These are phyloP conservation scores for Mormyrus iriodes DNA, from an alignment of 2,113 vertebrate genomes.

Conservation along the genomic window DNA sequence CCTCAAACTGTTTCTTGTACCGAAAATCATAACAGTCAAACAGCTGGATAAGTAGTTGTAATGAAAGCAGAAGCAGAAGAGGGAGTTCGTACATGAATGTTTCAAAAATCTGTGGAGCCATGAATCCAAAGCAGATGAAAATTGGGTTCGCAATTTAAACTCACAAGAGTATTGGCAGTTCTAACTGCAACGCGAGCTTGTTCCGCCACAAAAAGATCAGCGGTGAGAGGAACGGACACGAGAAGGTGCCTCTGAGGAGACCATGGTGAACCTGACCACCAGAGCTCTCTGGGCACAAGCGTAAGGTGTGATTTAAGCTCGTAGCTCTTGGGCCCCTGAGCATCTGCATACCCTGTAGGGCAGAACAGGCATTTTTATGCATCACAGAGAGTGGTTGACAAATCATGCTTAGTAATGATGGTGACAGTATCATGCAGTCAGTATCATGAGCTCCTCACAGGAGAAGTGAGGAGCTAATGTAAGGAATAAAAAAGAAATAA, in stretches of 20 bases:
- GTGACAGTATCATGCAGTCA: background rate
- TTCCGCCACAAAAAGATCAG: background rate
- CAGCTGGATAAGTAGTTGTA: background rate
- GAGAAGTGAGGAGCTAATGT: background rate
- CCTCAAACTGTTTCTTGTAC: background rate
- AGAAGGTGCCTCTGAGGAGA: background rate
- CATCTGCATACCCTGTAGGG: background rate
- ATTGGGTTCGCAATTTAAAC: background rate
- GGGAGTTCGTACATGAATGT: background rate
- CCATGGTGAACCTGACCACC: background rate
- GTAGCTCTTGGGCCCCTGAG: background rate
- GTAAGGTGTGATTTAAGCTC: background rate
- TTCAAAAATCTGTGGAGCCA: background rate
- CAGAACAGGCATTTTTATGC: background rate
- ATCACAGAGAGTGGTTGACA: background rate
- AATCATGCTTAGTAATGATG: constrained; percentile 8
- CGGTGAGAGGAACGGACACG: background rate
- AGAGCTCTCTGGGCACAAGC: background rate
- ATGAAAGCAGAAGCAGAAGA: background rate
- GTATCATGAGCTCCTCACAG: too few relatives aligned
- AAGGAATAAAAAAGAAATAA: background rate
- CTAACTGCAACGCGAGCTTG: background rate
- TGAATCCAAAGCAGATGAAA: background rate
- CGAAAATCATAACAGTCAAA: background rate
- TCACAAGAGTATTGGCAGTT: background rate